Base-by-base conservation (phyloP, 2,113 vertebrate species). In the Plotosus lineatus region DNA sequence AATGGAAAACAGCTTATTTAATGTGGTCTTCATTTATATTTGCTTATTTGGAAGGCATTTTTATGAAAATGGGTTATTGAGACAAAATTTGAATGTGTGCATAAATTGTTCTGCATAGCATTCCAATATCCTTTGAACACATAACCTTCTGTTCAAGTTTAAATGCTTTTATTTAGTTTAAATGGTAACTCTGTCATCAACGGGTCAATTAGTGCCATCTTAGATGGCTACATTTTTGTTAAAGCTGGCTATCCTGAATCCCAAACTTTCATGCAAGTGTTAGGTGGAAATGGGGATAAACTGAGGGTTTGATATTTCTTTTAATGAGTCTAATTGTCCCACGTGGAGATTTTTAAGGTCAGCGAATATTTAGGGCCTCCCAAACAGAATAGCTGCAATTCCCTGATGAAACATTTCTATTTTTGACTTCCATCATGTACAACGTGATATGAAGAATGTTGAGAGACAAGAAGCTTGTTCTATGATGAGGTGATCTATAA, bases 381-480 rank as follows among this genome's bases (percentile, higher is more conserved):
- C 55, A 75, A 75, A 66, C 14, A 72, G 71, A 55, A 50, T 14
- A 15, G 7, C 61, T 79, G 51, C 50, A 38, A 77, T 58, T 66
- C 50, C 38, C 66, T 55, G 33, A 73, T 77, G 51, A 80, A 72
- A 63, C 38, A 65, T 12, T 9, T 56, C 77, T 82, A 80, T 82
- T 82, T 82, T 72, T 82, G 56, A 61, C 75, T 82, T 82, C 26
- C 48, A 72, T 63, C 77, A 80, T 33, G 48, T 74, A 23, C 23
- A 40, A 28, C 23, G 14, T 28, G 21, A 28, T 55, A 31, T n/a
- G 36, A 9, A 17, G 58, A 21, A 46, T n/a, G 8, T 36, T 75
- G 56, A 66, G 28, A 0, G 2, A 17, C 36, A 33, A 1, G 26
- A 36, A 69, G 31, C 12, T 50, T 50, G 23, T 56, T 77, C 55